These are phyloP conservation scores for Pemphredon lugubris DNA, from an alignment of 2,888 invertebrate species.

Conservation along the genomic window DNA sequence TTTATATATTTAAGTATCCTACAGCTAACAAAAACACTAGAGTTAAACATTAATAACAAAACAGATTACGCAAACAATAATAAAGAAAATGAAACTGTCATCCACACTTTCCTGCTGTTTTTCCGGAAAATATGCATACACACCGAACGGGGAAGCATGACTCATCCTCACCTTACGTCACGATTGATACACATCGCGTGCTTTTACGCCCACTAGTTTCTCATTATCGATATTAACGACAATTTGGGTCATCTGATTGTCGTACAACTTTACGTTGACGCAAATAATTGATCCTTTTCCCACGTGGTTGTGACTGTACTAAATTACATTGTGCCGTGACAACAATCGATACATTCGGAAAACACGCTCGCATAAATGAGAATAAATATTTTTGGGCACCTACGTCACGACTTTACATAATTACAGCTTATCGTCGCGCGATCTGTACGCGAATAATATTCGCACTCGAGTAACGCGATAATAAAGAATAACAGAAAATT, in stretches of 20 bases:
- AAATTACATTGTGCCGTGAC: too few species aligned
- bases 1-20: too few species aligned
- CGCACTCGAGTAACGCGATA: too few species aligned
- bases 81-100: too few species aligned
- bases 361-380: not conserved
- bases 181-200: conserved; percentile 14
- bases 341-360: not conserved
- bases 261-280: conserved; percentile 14
- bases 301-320: not conserved
- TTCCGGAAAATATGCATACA: conserved; percentile 6
- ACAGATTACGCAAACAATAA: too few species aligned
- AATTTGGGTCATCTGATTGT: conserved; percentile 33
- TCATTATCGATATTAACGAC: conserved; percentile 15
- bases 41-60: too few species aligned
- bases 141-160: conserved; percentile 75
- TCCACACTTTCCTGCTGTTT: not conserved
- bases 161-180: conserved; percentile 39
- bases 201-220: conserved; percentile 1
- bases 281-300: conserved; percentile 27
- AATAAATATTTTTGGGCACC: conserved; percentile 2
- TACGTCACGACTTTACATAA: too few species aligned
- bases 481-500: too few species aligned
- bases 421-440: too few species aligned
- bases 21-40: too few species aligned
- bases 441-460: too few species aligned